Evolutionary conservation across 2,113 vertebrate species (phyloP), one percentile per base, ranked within the genome.

Genomic region (Cinclus mexicanus): DNA sequence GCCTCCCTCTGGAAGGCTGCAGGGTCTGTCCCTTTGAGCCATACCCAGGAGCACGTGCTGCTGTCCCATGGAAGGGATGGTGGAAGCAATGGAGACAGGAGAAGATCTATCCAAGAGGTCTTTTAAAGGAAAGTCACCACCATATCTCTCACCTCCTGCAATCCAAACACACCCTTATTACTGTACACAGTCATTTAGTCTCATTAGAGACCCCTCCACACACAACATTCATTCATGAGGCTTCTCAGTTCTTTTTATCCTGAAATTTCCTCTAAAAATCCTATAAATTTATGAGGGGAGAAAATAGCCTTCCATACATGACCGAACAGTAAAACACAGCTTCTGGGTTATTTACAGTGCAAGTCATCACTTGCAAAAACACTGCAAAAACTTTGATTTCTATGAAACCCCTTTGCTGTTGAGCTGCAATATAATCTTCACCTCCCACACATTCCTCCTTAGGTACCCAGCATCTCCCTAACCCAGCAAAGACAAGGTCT

Each of bases 41-140:
- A 83, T 3, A 23, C 26, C 39, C 16, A 63, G 35, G 11, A 79
- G 22, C 17, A 59, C 0, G 0, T 7, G 13, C 7, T 87, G 81
- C 55, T 82, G 46, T 39, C 31, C 14, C n/a, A 11, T 2, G 12
- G 44, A 78, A 21, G 28, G 44, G 23, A 50, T 10, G 15, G 23
- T 31, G 33, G 75, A 78, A 78, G 23, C 63, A 69, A 21, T 1
- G 2, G 31, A 60, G 33, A 37, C 3, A 6, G 23, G 14, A 91
- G 35, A 50, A 21, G 26, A 21, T 37, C 18, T 68, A 76, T 53
- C n/a, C 39, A 88, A 60, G 18, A 21, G 42, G 19, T 33, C 24
- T 89, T 72, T 72, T 12, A n/a, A 80, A 72, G 65, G 28, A 26
- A 91, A 52, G 10, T 17, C 63, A 64, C 29, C 29, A 26, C 47